Percentiles rank a stretch among this genome's conserved stretches.
phyloP scores from a whole-genome alignment of 1,140 invertebrate species.

The Apolygus lucorum region DNA sequence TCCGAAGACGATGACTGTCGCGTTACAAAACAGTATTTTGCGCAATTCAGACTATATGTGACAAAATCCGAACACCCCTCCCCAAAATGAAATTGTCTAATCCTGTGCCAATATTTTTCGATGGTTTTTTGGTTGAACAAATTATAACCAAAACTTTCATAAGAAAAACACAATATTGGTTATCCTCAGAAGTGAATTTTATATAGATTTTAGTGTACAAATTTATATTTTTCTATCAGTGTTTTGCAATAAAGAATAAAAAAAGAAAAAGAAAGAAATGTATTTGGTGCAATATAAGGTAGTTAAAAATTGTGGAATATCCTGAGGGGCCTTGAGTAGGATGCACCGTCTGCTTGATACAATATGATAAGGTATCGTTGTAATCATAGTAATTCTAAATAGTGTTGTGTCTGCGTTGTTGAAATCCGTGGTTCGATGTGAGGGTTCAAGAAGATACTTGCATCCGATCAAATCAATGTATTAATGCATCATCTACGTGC shows the following conservation, averaged over 20 bases:
- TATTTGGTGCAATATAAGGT: neutral
- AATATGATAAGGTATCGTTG: neutral
- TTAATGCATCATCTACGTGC: neutral
- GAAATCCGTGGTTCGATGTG: neutral
- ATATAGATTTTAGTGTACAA: neutral
- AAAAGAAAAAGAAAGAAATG: neutral
- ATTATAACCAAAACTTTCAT: neutral
- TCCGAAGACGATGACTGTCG: no score
- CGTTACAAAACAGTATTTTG: no score
- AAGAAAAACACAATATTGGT: neutral
- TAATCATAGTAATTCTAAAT: neutral
- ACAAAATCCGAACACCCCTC: neutral
- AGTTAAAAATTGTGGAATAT: neutral
- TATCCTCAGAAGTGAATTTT: neutral
- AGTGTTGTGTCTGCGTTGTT: neutral
- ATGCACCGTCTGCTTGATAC: neutral
- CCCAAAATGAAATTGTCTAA: neutral
- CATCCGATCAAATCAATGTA: neutral
- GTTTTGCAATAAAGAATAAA: neutral
- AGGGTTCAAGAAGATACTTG: neutral
- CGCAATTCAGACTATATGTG: neutral
- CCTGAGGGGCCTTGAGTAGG: neutral
- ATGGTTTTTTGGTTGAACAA: neutral
- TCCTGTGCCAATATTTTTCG: neutral
- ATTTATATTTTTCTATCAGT: slow-evolving; percentile 12